Evolutionary conservation across 2,113 vertebrate genomes (phyloP), one percentile per base, ranked within the genome.

Genomic region (Sigmodon hispidus): DNA sequence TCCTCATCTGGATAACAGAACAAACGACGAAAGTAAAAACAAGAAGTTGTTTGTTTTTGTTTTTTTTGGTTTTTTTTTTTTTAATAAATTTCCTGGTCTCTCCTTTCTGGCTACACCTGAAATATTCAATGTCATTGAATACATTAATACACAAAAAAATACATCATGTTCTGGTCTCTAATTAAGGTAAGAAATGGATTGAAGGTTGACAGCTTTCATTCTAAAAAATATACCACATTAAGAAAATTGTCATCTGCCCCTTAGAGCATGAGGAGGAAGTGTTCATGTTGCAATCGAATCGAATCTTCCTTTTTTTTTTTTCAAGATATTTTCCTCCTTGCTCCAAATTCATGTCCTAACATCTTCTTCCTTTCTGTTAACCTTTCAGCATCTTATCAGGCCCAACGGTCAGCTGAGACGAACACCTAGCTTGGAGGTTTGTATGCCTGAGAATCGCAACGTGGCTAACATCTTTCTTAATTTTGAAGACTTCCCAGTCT

Each of bases 151-250:
- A n/a, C n/a, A 87, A 79, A 93, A 95, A 34, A 92, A 59, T 29
- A 70, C 12, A 26, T 76, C 43, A 34, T 70, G 45, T 77, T 43
- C 87, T 91, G 26, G 31, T 91, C 73, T 94, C 57, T 76, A 69
- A 87, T 84, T 76, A 87, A 90, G 77, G 13, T 88, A 91, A 72
- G 65, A 97, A 95, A 67, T 92, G 88, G 85, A 72, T 90, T 80
- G 63, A 86, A 96, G 87, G 55, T 34, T 67, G 87, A 57, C 11
- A 90, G 65, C 95, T 97, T 93, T 93, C 85, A 91, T 90, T 77
- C 76, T 94, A 36, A 95, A 90, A 96, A 59, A 67, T 26, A 13
- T 43, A 81, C 77, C 61, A 52, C 93, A 88, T 90, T 89, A 19
- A 90, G 86, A 95, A 92, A 96, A 86, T 76, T 76, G 85, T 95